Evolutionary conservation across 2,113 vertebrate species (phyloP), one percentile per base, ranked within the genome.

Genomic region (Cervus canadensis): DNA sequence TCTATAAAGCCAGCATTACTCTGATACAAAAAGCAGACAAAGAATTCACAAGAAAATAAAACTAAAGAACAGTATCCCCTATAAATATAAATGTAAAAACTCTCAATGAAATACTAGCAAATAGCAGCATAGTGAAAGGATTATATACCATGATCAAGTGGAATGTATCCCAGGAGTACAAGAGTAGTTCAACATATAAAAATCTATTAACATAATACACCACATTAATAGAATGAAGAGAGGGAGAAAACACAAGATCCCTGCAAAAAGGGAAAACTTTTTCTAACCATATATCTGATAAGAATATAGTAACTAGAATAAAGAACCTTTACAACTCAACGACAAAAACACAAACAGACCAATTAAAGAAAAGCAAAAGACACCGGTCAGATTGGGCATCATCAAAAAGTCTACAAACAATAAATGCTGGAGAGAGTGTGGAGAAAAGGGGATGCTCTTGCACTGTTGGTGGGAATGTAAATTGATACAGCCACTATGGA

Each of bases 31-130:
- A 88, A 33, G 15, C 45, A 48, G 26, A n/a, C 16, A 33, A 67
- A 97, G 60, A 95, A 9, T 52, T 81, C 26, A 94, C 54, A 94
- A 94, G 84, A 88, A 94, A 84, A 88, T 64, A 88, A 94, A 92
- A 91, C 40, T 79, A 92, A 2, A 54, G 25, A 60, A 36, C 56
- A 91, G 28, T 59, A 82, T 56, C n/a, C 45, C 16, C 85, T 87
- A 45, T 76, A 64, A 82, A 59, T 54, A 67, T 23, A 88, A 52
- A 95, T 91, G 43, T 16, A 91, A 93, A 93, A 91, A 67, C 62
- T 40, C 28, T 79, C 28, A 87, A 91, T 5, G 91, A 97, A 89
- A 84, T 62, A 67, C 64, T 45, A 60, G 52, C 30, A 95, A 81
- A 81, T 60, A 26, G 10, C 52, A 90, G 56, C 79, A 54, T 56